Conservation (phyloP, 1,140 invertebrate species). For the Drosophila lowei region DNA sequence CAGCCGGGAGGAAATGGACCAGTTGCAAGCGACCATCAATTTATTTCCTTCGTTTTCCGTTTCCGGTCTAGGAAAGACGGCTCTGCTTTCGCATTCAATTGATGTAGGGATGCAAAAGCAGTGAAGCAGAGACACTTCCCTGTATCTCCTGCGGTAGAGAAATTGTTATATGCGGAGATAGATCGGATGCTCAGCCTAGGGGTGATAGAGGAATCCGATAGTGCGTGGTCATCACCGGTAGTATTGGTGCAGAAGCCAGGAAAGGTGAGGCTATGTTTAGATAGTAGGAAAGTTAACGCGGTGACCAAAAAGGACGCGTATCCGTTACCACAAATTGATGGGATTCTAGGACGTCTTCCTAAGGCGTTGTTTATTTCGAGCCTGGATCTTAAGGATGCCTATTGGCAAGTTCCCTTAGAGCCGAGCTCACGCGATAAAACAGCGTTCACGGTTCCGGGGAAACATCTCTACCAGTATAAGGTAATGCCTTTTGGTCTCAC, state of each 20-base stretch:
- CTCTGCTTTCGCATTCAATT: background rate
- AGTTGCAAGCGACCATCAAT: background rate
- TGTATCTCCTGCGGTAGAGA: constrained; percentile 49
- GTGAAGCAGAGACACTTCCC: constrained; percentile 60
- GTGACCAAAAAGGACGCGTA: constrained; percentile 14
- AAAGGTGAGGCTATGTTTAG: constrained; percentile 15
- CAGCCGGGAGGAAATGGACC: background rate
- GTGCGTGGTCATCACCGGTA: constrained; percentile 43
- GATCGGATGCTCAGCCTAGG: constrained; percentile 54
- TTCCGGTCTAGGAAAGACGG: background rate
- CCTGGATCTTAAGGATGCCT: background rate
- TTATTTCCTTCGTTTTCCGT: constrained; percentile 2
- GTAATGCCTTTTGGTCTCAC: constrained; percentile 6
- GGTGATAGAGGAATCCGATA: constrained; percentile 50
- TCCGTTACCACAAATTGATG: background rate
- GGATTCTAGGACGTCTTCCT: constrained; percentile 1
- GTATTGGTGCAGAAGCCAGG: constrained; percentile 24
- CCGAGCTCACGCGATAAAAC: background rate
- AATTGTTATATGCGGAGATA: constrained; percentile 39
- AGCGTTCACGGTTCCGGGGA: background rate
- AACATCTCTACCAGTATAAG: background rate
- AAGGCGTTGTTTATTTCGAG: constrained; percentile 6
- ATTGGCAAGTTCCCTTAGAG: constrained; percentile 7
- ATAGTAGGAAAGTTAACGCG: constrained; percentile 18
- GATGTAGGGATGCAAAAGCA: constrained; percentile 53